Base-by-base conservation (phyloP, 2,888 invertebrate genomes). In the Podabrus alpinus region DNA sequence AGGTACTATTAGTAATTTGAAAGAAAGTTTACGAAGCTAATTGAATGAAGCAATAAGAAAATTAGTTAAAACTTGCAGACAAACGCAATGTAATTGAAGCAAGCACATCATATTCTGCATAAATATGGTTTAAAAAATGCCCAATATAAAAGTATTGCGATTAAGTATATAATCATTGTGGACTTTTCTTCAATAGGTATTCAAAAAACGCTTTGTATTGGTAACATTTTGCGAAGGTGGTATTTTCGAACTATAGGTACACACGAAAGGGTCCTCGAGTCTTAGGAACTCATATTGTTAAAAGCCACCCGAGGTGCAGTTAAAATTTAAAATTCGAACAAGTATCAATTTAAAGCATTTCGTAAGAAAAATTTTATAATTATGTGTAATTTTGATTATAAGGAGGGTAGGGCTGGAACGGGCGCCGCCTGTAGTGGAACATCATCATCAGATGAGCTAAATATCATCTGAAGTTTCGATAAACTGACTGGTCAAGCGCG, bases 371-470 rank as follows among this genome's bases (percentile, higher is more conserved):
- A 83, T 84, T 84, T 83, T 83, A 84, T 86, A 86, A 86, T 86
- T 86, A 86, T 85, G 85, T 85, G 85, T 86, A 86, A 86, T 86
- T 86, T 86, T 84, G 85, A 86, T 86, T 86, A 86, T 86, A 84
- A 85, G 85, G 83, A 85, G 83, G 84, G 83, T 83, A 85, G 82
- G 82, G 79, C 79, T 69, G 74, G 67, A 76, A 67, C 80, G 81
- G 83, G 72, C 77, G 81, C 80, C 80, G 79, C 79, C 80, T 76
- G 77, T 69, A 77, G 78, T 77, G 70, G 77, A 68, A 67, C 80
- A 80, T 61, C 45, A 62, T 64, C 59, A 64, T 75, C 68, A 25
- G 71, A 69, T 19, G 25, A 66, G 71, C 61, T 73, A 73, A 79
- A 74, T 75, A 76, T 79, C 73, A 70, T 67, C 68, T 73, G 80